These are phyloP conservation scores for Tokudaia muenninki DNA, from an alignment of 2,797 vertebrate genomes.

Conservation along the genomic window DNA sequence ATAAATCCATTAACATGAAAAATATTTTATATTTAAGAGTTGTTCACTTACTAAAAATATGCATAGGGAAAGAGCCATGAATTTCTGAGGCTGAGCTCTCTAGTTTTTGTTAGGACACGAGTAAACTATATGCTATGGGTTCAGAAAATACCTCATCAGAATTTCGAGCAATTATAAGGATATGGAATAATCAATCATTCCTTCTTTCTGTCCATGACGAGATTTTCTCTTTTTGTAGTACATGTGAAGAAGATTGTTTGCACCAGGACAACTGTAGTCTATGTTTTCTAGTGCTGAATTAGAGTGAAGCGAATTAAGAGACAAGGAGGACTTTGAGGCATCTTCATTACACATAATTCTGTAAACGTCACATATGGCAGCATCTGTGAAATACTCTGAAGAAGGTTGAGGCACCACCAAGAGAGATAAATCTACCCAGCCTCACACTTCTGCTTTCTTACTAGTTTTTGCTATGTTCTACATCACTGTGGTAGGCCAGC, in stretches of 20 bases:
- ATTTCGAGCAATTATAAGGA: background rate
- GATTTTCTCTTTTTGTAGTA: background rate
- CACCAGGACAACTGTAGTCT: fast-evolving
- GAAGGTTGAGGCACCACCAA: fast-evolving
- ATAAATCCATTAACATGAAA: background rate
- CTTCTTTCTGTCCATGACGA: background rate
- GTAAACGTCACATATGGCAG: background rate
- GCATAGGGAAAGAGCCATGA: background rate
- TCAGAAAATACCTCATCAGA: no score
- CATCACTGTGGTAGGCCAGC: background rate
- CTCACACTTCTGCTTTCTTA: background rate
- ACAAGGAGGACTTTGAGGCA: background rate
- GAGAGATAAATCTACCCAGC: background rate
- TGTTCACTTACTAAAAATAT: background rate
- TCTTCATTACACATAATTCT: no score
- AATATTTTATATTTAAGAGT: background rate
- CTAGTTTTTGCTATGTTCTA: background rate
- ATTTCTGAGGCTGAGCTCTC: background rate
- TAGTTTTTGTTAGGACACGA: fast-evolving
- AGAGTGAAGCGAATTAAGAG: no score
- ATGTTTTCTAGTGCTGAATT: background rate
- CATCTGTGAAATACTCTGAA: background rate
- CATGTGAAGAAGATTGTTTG: background rate
- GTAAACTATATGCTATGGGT: no score
- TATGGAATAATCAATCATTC: no score